Evolutionary conservation across 2,797 vertebrate genomes (phyloP), one percentile per base, ranked within the genome.

Genomic region (Arctocebus calabarensis): DNA sequence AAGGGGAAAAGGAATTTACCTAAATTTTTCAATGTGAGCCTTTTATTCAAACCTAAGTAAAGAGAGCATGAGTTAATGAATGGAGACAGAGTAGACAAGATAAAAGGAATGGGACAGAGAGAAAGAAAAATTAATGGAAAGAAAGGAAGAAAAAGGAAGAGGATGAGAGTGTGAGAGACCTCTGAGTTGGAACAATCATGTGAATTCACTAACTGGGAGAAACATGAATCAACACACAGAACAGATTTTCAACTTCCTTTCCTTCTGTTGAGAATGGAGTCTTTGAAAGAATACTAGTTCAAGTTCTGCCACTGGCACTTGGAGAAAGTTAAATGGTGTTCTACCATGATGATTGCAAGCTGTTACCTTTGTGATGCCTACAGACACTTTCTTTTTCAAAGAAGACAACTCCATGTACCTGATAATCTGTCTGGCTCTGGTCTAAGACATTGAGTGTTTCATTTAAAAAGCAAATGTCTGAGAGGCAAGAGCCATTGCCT

Each of bases 41-140:
- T 14, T 88, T 83, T 34, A 91, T 82, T 83, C 57, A 70, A 88
- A 74, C 22, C 27, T 91, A 74, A 74, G 34, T 43, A 59, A 78
- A 77, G 37, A 40, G 13, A 34, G 13, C 7, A 55, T 86, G 81
- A 61, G 71, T 90, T 89, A 83, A 83, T 79, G 32, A 83, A 45
- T 40, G 16, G 17, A 55, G 17, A 17, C 23, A 23, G 14, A 13
- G 20, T 74, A 11, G 29, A 43, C 5, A 8, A 48, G n/a, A 81
- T 25, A 25, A 70, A 66, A 64, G 52, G 12, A 92, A 75, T 11
- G 5, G 40, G 48, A 25, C 40, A 43, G 37, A n/a, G 2, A 64
- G 27, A 34, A n/a, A 70, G 6, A 48, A 48, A 66, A 79, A 52
- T 29, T 7, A 61, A 52, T n/a, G 34, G 32, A 17, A 7, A 32